Evolutionary conservation across 1,140 invertebrate species (phyloP).

Genomic region (Drosophila saltans): DNA sequence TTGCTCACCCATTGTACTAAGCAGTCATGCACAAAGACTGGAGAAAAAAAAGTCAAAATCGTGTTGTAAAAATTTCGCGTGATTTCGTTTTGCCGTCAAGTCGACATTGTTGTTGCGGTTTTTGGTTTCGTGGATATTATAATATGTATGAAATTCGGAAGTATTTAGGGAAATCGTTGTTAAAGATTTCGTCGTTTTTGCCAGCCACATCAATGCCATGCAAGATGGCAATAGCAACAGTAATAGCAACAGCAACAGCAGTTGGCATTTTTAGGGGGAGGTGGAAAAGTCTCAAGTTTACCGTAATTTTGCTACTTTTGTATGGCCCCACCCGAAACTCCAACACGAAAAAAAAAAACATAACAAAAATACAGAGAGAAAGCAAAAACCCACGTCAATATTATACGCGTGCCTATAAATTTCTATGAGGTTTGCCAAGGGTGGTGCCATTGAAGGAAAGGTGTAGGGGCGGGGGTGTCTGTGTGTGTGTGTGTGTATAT

Average conservation of each 20-base stretch:
- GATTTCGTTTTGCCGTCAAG: conserved; percentile 68
- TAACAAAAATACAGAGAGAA: not conserved
- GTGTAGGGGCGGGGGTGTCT: not conserved
- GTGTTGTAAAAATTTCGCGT: conserved; percentile 76
- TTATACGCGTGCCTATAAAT: conserved; percentile 73
- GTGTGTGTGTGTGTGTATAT: not conserved
- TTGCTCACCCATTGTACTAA: conserved; percentile 41
- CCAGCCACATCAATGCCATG: conserved; percentile 42
- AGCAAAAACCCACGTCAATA: conserved; percentile 47
- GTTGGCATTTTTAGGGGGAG: conserved; percentile 47
- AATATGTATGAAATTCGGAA: conserved; percentile 79
- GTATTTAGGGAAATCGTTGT: conserved; percentile 81
- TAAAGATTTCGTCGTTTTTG: conserved; percentile 70
- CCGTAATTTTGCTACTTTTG: conserved; percentile 62
- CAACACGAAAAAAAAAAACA: conserved; percentile 3
- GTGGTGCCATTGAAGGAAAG: not conserved
- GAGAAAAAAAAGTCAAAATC: conserved; percentile 54
- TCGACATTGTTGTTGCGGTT: conserved; percentile 63
- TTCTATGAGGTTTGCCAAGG: conserved; percentile 43
- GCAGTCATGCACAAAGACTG: conserved; percentile 15
- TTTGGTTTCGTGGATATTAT: conserved; percentile 62
- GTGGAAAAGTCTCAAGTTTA: conserved; percentile 40
- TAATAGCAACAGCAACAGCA: conserved; percentile 35
- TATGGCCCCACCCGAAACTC: conserved; percentile 19
- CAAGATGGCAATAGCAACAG: conserved; percentile 35